phyloP scores from a whole-genome alignment of 2,113 vertebrate species.

The Pampusana beccarii region DNA sequence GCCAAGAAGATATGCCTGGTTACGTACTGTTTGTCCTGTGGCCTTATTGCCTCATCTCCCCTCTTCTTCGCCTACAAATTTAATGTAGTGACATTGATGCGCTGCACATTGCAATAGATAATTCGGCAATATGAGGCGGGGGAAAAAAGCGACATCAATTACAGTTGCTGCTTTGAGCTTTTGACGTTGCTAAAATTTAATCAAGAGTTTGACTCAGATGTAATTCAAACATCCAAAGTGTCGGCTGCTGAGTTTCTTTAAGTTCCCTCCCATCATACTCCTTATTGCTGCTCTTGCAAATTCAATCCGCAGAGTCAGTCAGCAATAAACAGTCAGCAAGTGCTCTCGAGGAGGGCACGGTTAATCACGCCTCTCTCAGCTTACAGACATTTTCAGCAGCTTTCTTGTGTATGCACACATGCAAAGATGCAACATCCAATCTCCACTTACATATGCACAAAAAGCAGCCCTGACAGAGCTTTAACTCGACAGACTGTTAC shows the following conservation, averaged over 20 bases:
- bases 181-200: conserved; percentile 35
- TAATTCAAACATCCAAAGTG: neutral
- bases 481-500: neutral
- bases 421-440: neutral
- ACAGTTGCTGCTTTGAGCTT: conserved; percentile 40
- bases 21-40: neutral
- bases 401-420: neutral
- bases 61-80: neutral
- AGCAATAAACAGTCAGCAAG: neutral
- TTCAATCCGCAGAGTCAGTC: conserved; percentile 22
- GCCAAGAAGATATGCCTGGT: conserved; percentile 15
- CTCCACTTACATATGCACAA: neutral
- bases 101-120: neutral
- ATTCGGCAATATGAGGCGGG: neutral
- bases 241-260: conserved; percentile 15
- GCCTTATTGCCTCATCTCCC: neutral
- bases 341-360: neutral
- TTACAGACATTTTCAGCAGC: neutral
- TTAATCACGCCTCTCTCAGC: neutral
- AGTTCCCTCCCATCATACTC: neutral
- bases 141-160: neutral
- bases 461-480: neutral
- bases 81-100: conserved; percentile 2
- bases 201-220: conserved; percentile 24
- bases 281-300: conserved; percentile 40